phyloP scores from a whole-genome alignment of 2,888 invertebrate genomes.

The Drosophila nr. fundita region DNA sequence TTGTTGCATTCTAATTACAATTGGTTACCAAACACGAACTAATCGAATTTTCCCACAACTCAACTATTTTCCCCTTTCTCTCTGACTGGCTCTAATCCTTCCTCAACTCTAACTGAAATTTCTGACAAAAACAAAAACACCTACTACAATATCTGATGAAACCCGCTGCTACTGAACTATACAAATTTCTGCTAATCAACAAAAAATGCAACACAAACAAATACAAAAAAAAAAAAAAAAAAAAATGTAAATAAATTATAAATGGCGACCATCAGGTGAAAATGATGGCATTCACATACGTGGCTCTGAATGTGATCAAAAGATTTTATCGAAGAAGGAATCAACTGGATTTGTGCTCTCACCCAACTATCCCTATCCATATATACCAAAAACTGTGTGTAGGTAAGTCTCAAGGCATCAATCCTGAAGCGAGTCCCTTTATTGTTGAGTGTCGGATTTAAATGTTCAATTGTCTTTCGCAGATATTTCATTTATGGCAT shows the following conservation, averaged over 20 bases:
- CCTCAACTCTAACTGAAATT: slow-evolving; percentile 17
- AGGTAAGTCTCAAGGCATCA: slow-evolving; percentile 86
- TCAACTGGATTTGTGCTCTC: slow-evolving; percentile 96
- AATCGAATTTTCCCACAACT: slow-evolving; percentile 15
- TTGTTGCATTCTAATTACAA: slow-evolving; percentile 59
- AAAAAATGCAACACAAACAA: slow-evolving; percentile 52
- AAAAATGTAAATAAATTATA: slow-evolving; percentile 1
- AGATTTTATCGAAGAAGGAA: slow-evolving; percentile 96
- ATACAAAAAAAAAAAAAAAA: slow-evolving; percentile 18
- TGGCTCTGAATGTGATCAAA: slow-evolving; percentile 99
- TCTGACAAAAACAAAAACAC: slow-evolving; percentile 14
- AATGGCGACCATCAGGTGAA: slow-evolving; percentile 86
- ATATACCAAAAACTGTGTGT: slow-evolving; percentile 98
- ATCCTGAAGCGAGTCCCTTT: neutral
- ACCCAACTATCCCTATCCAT: slow-evolving; percentile 97
- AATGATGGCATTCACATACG: slow-evolving; percentile 97
- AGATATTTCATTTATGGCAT: slow-evolving; percentile 98
- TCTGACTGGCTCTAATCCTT: slow-evolving; percentile 11
- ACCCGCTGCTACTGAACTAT: slow-evolving; percentile 40
- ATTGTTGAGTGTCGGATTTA: neutral
- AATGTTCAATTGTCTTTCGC: neutral
- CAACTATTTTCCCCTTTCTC: slow-evolving; percentile 11
- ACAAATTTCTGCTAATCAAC: slow-evolving; percentile 34
- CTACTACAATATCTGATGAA: slow-evolving; percentile 19
- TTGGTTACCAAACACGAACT: slow-evolving; percentile 20